Percentiles rank a stretch among this genome's conserved stretches.
Evolutionary conservation across 2,113 vertebrate genomes (phyloP).

Genomic region (Panthera tigris): DNA sequence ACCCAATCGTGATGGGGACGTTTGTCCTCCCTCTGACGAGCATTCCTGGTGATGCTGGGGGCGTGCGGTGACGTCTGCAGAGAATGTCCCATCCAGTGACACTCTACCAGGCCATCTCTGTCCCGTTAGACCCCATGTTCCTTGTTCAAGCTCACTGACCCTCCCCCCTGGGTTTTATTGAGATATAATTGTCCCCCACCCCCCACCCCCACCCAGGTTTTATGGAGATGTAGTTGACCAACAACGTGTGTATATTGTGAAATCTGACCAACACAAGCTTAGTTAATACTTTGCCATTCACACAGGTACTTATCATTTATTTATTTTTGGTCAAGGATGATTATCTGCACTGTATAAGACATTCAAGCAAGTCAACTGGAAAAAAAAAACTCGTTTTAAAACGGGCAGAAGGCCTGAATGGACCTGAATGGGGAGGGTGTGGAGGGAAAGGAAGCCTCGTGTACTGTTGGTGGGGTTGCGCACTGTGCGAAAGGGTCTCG

Average conservation of each 20-base stretch:
- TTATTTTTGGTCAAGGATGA: background rate
- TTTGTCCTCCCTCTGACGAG: rapidly evolving
- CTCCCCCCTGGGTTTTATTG: too few species aligned
- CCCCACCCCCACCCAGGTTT: too few species aligned
- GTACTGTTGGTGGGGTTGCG: rapidly evolving
- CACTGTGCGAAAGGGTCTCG: background rate
- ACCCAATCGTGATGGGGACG: rapidly evolving
- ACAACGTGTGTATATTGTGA: rapidly evolving
- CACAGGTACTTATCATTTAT: too few species aligned
- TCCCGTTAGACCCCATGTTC: rapidly evolving
- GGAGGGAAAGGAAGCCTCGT: background rate
- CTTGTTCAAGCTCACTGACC: too few species aligned
- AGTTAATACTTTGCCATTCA: background rate
- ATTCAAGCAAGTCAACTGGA: rapidly evolving
- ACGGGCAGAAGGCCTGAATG: background rate
- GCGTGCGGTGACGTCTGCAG: rapidly evolving
- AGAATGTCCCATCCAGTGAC: rapidly evolving
- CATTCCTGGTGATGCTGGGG: rapidly evolving
- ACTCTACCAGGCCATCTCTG: rapidly evolving
- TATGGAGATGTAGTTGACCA: rapidly evolving
- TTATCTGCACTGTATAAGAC: rapidly evolving
- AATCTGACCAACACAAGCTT: rapidly evolving
- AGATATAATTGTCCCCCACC: too few species aligned
- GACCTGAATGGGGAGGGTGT: background rate
- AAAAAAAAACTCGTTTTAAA: background rate